Base-by-base conservation (phyloP, 2,797 vertebrate genomes). In the Enteromius fasciolatus region DNA sequence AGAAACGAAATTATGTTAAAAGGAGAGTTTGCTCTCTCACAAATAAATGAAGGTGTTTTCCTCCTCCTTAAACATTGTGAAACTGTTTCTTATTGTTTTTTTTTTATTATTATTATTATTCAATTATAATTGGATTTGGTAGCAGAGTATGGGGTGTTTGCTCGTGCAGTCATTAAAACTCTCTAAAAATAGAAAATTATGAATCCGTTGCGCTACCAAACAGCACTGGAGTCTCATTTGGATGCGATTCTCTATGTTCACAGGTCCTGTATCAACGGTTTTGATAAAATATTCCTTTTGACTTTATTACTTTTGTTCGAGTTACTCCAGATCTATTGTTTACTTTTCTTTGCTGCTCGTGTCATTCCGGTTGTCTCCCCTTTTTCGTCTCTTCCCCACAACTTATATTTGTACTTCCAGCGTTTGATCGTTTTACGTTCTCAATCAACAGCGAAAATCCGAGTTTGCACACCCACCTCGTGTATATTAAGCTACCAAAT, bases 131-230 rank as follows among this genome's bases (percentile, higher is more conserved):
- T 94, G 93, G 93, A 88, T 94, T 92, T 89, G 91, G 89, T 93
- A 88, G 86, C 82, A 48, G 86, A 87, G 25, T 61, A 75, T 54
- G 61, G 89, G 87, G 89, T 93, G 92, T 93, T 95, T 94, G 92
- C 92, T 83, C 85, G 82, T 76, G 90, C 89, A 92, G 93, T 94
- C 94, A 94, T 94, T 94, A 95, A 94, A 94, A 93, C 89, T 89
- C 90, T 91, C 94, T 92, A 93, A 93, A 94, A 94, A 95, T 95
- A 95, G 94, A 89, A 93, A 94, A 95, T 94, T 94, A 94, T 92
- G 90, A 91, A 90, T 90, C 83, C 89, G 91, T 92, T 94, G 92
- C 28, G 86, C 89, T 93, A 92, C 93, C 91, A 93, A 93, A 94
- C 92, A 93, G 79, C 68, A 85, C 87, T 89, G 87, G 87, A 89